phyloP scores from a whole-genome alignment of 2,888 invertebrate genomes.

The Sepiola atlantica region DNA sequence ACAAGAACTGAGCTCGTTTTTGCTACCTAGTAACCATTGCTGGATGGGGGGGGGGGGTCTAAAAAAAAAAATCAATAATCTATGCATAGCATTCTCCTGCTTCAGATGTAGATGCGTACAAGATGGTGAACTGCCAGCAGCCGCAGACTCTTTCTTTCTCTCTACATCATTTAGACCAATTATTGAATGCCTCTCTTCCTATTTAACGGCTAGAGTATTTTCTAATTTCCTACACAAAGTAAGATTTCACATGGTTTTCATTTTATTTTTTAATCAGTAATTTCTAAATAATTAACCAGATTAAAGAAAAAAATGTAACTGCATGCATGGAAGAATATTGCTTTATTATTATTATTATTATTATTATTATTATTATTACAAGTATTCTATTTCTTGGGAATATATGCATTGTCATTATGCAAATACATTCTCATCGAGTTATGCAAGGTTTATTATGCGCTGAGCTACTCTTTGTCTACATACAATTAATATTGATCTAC shows the following conservation, averaged over 20 bases:
- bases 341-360: not conserved
- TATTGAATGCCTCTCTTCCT: not conserved
- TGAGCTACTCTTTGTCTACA: not conserved
- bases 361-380: not conserved
- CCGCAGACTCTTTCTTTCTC: not conserved
- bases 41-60: not conserved
- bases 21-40: conserved; percentile 40
- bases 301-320: too few species aligned
- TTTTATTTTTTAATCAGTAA: not conserved
- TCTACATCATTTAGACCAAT: not conserved
- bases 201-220: not conserved
- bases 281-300: too few species aligned
- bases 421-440: not conserved
- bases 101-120: not conserved
- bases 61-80: conserved; percentile 25
- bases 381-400: not conserved
- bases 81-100: conserved; percentile 16
- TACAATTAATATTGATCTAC: not conserved
- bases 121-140: not conserved
- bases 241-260: not conserved
- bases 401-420: not conserved
- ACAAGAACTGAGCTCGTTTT: not conserved
- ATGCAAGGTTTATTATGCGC: not conserved
- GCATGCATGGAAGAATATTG: not conserved
- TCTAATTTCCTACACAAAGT: not conserved